These are phyloP conservation scores for Catotricha subobsoleta DNA, from an alignment of 2,888 invertebrate species.

Conservation along the genomic window DNA sequence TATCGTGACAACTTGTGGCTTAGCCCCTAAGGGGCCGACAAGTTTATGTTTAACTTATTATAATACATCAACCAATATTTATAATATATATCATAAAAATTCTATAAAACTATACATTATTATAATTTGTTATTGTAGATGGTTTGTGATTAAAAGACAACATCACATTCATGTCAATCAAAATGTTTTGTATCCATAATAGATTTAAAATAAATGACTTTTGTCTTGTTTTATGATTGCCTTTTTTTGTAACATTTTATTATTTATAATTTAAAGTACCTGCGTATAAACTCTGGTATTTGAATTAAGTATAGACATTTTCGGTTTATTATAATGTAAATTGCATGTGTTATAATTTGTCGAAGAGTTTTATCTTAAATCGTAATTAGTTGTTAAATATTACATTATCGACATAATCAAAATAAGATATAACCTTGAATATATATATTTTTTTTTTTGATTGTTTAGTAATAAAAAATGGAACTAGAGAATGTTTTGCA, in stretches of 20 bases:
- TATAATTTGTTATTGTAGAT: not conserved
- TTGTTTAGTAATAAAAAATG: too few species aligned
- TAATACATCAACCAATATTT: not conserved
- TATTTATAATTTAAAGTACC: too few species aligned
- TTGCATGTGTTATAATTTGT: too few species aligned
- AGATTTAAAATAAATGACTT: slow-evolving; percentile 2
- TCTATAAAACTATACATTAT: not conserved
- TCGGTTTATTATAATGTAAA: too few species aligned
- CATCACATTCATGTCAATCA: slow-evolving; percentile 4
- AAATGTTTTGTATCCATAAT: not conserved
- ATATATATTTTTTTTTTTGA: too few species aligned
- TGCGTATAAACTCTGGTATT: too few species aligned
- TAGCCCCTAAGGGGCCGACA: not conserved
- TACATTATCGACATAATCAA: too few species aligned
- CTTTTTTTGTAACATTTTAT: not conserved
- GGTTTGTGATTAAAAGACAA: not conserved
- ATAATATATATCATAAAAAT: not conserved
- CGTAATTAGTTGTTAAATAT: too few species aligned
- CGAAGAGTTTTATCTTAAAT: too few species aligned
- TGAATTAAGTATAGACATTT: too few species aligned
- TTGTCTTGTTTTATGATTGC: slow-evolving; percentile 4
- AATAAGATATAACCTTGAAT: too few species aligned
- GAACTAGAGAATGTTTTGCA: too few species aligned
- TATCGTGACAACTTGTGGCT: slow-evolving; percentile 6
- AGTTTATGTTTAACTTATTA: not conserved